These are phyloP conservation scores for Ibidorhyncha struthersii DNA, from an alignment of 2,113 vertebrate genomes.

Conservation along the genomic window DNA sequence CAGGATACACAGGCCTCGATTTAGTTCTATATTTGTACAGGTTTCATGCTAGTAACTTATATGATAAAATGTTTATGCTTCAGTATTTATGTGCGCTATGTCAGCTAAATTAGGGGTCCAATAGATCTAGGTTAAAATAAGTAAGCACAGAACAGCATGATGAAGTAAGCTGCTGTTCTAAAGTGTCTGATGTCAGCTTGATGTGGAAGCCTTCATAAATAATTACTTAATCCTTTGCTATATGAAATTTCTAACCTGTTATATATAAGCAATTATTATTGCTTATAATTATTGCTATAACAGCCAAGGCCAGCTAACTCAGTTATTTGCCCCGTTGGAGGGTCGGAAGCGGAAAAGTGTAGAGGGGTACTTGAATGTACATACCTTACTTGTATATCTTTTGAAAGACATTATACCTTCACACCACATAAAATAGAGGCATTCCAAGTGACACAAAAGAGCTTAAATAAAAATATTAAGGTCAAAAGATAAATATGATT, in stretches of 20 bases:
- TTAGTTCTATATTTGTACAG: not conserved
- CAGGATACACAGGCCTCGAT: not conserved
- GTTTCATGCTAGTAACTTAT: not conserved
- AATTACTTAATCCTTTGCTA: not conserved
- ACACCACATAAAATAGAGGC: not conserved
- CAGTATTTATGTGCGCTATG: not conserved
- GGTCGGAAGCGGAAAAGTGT: no score
- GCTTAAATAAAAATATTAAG: not conserved
- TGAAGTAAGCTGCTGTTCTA: not conserved
- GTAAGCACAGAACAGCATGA: not conserved
- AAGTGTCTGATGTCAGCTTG: not conserved
- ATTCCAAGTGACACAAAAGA: not conserved
- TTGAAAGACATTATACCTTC: not conserved
- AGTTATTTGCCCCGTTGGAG: no score
- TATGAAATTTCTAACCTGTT: not conserved
- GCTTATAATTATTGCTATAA: no score
- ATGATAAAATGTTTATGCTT: not conserved
- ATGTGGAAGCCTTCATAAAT: not conserved
- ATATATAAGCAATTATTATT: no score
- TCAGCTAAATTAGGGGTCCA: not conserved
- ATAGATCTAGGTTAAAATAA: not conserved
- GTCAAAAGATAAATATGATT: not conserved
- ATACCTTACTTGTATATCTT: not conserved
- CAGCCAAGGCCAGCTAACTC: no score
- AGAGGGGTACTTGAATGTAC: not conserved